A percentile compares a stretch with the other conserved stretches of the same genome.
Evolutionary conservation across 2,113 vertebrate genomes (phyloP).

Genomic region (Canis aureus): DNA sequence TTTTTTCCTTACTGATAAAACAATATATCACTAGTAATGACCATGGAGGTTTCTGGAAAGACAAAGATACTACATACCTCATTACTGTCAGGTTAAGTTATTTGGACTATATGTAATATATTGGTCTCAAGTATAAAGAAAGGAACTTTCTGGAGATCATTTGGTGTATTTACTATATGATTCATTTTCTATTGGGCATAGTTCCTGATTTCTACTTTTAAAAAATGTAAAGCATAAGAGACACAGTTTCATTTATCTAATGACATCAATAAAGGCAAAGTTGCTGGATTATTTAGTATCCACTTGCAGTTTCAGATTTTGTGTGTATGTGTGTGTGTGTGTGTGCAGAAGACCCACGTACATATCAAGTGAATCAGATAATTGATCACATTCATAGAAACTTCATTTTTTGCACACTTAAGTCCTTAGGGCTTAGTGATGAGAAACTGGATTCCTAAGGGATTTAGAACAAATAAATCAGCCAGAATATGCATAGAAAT

Average conservation of each 20-base stretch:
- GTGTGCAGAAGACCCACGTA: neutral
- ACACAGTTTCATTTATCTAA: neutral
- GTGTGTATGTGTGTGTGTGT: too few relatives aligned
- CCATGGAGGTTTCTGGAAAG: neutral
- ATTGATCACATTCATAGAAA: neutral
- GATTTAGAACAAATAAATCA: neutral
- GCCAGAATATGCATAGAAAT: neutral
- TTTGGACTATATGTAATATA: conserved; percentile 9
- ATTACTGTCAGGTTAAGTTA: neutral
- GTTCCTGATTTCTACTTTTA: neutral
- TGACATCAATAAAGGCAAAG: neutral
- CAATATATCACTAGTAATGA: neutral
- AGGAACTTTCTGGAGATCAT: neutral
- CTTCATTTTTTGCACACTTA: neutral
- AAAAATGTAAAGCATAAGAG: neutral
- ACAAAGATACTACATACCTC: neutral
- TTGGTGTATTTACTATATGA: neutral
- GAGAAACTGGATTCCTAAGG: neutral
- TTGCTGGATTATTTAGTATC: neutral
- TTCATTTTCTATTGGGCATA: neutral
- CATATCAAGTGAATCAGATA: neutral
- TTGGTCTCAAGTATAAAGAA: neutral
- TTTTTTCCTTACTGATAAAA: neutral
- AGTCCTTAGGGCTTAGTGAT: neutral
- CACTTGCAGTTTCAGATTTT: neutral